Base-by-base conservation (phyloP, 37 sponge, comb jelly and placozoan genomes). In the Geodia barretti region DNA sequence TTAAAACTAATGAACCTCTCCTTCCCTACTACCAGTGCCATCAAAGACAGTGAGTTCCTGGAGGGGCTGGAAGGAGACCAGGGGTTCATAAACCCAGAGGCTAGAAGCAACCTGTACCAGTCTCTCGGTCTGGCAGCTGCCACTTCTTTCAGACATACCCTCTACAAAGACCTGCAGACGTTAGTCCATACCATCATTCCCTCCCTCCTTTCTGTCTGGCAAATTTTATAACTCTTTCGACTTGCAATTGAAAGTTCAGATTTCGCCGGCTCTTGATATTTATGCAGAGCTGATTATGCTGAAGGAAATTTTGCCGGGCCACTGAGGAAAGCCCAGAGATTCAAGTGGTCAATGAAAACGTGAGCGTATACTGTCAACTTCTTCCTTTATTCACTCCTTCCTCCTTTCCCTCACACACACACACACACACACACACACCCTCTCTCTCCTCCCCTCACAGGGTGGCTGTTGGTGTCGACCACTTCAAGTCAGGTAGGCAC, bases 291-390 rank as follows among this genome's bases (percentile, higher is more conserved):
- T 39, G 75, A 65, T 1, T 86, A 72, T 68, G 41, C 84, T 4
- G 42, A 68, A 14, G 76, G 41, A 28, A 84, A 90, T 23, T 94
- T 83, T 60, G 26, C 32, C 33, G 83, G 84, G 75, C 64, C 61
- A 23, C 70, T 94, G 66, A 75, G 88, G 17, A 90, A 80, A 34
- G 69, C 60, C 0, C 94, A 94, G 78, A 73, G 88, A 61, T 20
- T 33, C 17, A 86, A 84, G 26, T 90, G 87, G 87, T 89, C 94
- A 5, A 83, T 90, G 88, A 91, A 94, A 29, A 79, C 62, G 94
- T 94, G 62, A 83, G 83, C 31, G 14, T n/a, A n/a, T n/a, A n/a
- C n/a, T n/a, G n/a, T n/a, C n/a, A n/a, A n/a, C n/a, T n/a, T n/a
- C n/a, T 14, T 25, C 35, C 17, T 25, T 14, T 9, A 31, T n/a